Evolutionary conservation across 2,888 invertebrate genomes (phyloP), one percentile per base, ranked within the genome.

Genomic region (Cosmia trapezina): DNA sequence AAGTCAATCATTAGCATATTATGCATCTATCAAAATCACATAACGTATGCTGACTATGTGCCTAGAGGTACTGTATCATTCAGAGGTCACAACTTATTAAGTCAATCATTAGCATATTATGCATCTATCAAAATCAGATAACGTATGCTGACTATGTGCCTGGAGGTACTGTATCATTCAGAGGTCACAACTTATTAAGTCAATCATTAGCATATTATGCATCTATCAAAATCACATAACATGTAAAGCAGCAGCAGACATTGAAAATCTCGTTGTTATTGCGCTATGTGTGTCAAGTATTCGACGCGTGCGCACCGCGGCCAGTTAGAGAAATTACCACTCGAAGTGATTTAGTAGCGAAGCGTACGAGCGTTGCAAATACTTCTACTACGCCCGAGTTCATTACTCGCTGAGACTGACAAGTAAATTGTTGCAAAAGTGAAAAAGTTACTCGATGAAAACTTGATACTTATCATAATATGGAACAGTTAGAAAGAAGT

Each of bases 261-360:
- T 75, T 84, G 78, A 71, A 66, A 64, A 84, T 84, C 82, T 81
- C 54, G 11, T 11, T 75, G 62, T 73, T 65, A 83, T 83, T 83
- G 67, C 66, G 69, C 60, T 59, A 84, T 76, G 78, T 86, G 49
- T 89, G 89, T 83, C 87, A 89, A 84, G 84, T 67, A 78, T 80
- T 65, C 73, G 61, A 49, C 61, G 79, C 80, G 80, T 74, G 80
- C 81, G 76, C 72, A 70, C 77, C 74, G 56, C 37, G 43, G 66
- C 67, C 45, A 67, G 75, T 68, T 73, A 81, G 87, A 87, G 87
- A 86, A 86, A 86, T 82, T 86, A 83, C 83, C 73, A 78, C 73
- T 69, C 63, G 60, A 66, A 64, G 70, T 86, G 80, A 86, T 81
- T 87, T 82, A 77, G 69, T 85, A 56, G 69, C 63, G 62, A 75